A percentile compares a stretch with the other conserved stretches of the same genome.
Conservation (phyloP, 2,797 vertebrate genomes). For the Echiichthys vipera region DNA sequence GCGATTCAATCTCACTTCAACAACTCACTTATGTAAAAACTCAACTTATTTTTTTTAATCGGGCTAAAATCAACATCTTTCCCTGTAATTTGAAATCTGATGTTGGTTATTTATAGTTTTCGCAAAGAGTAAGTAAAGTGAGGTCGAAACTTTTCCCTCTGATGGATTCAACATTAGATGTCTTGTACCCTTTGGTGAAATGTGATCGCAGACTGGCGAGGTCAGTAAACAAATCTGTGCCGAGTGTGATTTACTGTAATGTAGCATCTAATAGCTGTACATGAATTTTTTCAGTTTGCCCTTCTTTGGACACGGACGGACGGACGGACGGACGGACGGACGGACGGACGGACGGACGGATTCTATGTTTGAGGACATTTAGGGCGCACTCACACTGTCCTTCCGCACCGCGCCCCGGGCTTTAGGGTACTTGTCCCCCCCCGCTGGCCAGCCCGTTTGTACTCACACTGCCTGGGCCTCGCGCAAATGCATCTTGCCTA, state of each 20-base stretch:
- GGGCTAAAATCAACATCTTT: neutral
- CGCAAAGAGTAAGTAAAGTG: constrained; percentile 34
- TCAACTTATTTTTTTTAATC: neutral
- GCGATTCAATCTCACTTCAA: neutral
- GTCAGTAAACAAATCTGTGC: neutral
- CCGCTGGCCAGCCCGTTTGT: no score
- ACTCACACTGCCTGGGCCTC: no score
- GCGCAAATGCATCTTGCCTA: no score
- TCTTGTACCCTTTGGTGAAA: neutral
- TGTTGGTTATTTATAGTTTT: constrained; percentile 14
- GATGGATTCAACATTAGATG: neutral
- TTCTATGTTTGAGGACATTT: constrained; percentile 58
- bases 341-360: no score
- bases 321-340: no score
- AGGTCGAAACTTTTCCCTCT: constrained; percentile 6
- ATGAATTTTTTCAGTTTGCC: neutral
- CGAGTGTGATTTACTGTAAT: neutral
- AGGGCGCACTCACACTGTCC: no score
- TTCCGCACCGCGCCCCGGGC: no score
- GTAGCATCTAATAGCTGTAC: neutral
- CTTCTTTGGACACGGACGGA: constrained; percentile 1
- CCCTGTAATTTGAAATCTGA: constrained; percentile 18
- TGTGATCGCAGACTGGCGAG: neutral
- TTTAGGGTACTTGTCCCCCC: no score
- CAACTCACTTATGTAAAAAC: neutral